Base-by-base conservation (phyloP, 2,113 vertebrate genomes). In the Leptobrachium leishanense region DNA sequence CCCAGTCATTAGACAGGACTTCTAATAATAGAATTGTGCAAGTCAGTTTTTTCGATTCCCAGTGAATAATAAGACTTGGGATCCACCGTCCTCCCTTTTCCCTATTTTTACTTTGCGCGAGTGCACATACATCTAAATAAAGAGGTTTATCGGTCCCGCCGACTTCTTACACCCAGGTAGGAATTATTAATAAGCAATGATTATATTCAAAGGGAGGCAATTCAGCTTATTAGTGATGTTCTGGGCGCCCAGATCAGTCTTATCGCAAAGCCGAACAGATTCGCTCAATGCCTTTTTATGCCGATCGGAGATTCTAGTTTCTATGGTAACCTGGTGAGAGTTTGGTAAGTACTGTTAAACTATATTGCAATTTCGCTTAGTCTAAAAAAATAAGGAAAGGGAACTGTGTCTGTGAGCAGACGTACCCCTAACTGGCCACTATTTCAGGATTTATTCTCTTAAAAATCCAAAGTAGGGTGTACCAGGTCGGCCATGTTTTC, bases 331-430 rank as follows among this genome's bases (percentile, higher is more conserved):
- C 10, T 68, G 73, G 82, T 83, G 84, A 2, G 54, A 85, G 77
- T 90, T 87, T 83, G 84, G 85, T 83, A 84, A 82, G 84, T 88
- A 85, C 87, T 84, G 84, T 86, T 88, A 89, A 89, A 86, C 84
- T 85, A 83, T 83, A 84, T 81, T 82, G 84, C 86, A 87, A 85
- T 89, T 87, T 87, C 85, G 77, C 84, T 83, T 87, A 88, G 83
- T 87, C 75, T 82, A 68, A 83, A 83, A 86, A 85, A 86, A 85
- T 85, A 64, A 46, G 46, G 39, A 85, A 74, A 77, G 65, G 74
- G 54, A 83, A 76, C 85, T 87, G 83, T 71, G 83, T 68, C 83
- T 85, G 80, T 85, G 83, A 84, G 85, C 72, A 83, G 63, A 82
- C 70, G 79, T 74, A 55, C 44, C 83, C 74, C 41, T 43, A 63